Evolutionary conservation across 2,113 vertebrate genomes (phyloP).

Genomic region (Australoheros scitulus): DNA sequence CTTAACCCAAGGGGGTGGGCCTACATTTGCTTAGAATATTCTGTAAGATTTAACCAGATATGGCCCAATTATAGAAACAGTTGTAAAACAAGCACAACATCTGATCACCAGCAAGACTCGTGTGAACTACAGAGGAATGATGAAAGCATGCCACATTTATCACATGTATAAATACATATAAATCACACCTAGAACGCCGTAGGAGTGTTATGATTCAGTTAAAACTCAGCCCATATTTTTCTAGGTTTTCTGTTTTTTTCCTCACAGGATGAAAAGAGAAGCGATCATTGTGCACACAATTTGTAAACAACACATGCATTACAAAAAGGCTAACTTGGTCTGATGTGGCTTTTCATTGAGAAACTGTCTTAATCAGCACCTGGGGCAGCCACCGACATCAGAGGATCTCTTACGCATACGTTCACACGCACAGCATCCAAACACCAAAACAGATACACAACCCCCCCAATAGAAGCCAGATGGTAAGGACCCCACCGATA

Average conservation of each 20-base stretch:
- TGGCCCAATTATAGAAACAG: background rate
- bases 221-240: background rate
- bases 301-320: constrained; percentile 21
- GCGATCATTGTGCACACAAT: background rate
- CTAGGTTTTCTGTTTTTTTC: background rate
- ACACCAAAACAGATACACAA: constrained; percentile 44
- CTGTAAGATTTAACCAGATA: background rate
- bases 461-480: constrained; percentile 39
- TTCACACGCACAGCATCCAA: constrained; percentile 39
- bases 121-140: background rate
- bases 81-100: background rate
- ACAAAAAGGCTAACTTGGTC: background rate
- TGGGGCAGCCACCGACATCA: constrained; percentile 47
- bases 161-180: background rate
- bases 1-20: background rate
- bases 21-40: background rate
- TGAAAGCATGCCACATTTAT: background rate
- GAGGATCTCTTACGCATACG: constrained; percentile 51
- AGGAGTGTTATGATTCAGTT: background rate
- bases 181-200: background rate
- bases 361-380: constrained; percentile 65
- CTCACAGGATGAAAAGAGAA: background rate
- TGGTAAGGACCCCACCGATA: constrained; percentile 59
- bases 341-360: constrained; percentile 42
- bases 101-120: background rate